A percentile compares a stretch with the other conserved stretches of the same genome.
These are phyloP conservation scores for Acropternis orthonyx DNA, from an alignment of 2,797 vertebrate species.

Conservation along the genomic window DNA sequence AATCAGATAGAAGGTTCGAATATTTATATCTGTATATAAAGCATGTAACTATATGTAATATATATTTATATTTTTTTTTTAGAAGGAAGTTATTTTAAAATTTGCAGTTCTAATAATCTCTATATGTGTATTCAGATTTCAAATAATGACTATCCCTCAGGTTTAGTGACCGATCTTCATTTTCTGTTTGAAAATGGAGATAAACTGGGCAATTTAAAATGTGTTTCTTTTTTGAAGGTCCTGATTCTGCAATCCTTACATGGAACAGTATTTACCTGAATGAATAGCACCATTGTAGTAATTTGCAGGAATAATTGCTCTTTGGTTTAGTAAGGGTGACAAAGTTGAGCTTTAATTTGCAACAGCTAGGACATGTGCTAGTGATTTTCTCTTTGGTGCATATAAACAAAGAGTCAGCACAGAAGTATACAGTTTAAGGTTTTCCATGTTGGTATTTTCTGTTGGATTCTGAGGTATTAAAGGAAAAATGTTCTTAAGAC, in stretches of 20 bases:
- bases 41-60: not conserved
- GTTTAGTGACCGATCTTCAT: conserved; percentile 6
- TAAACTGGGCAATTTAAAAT: conserved; percentile 8
- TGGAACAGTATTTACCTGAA: conserved; percentile 29
- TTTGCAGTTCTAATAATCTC: not conserved
- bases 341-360: conserved; percentile 57
- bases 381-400: conserved; percentile 52
- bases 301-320: conserved; percentile 47
- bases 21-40: not conserved
- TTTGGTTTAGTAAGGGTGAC: conserved; percentile 49
- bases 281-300: conserved; percentile 58
- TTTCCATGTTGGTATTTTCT: conserved; percentile 15
- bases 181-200: conserved; percentile 31
- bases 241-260: not conserved
- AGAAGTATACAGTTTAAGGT: not conserved
- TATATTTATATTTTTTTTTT: not conserved
- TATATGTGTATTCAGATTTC: not conserved
- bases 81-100: not conserved
- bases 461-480: conserved; percentile 10
- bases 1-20: not conserved
- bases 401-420: conserved; percentile 45
- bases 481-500: not conserved
- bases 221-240: not conserved
- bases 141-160: not conserved
- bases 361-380: conserved; percentile 47